A percentile compares a stretch with the other conserved stretches of the same genome.
Evolutionary conservation across 2,113 vertebrate genomes (phyloP).

Genomic region (Lethenteron camtschaticum): DNA sequence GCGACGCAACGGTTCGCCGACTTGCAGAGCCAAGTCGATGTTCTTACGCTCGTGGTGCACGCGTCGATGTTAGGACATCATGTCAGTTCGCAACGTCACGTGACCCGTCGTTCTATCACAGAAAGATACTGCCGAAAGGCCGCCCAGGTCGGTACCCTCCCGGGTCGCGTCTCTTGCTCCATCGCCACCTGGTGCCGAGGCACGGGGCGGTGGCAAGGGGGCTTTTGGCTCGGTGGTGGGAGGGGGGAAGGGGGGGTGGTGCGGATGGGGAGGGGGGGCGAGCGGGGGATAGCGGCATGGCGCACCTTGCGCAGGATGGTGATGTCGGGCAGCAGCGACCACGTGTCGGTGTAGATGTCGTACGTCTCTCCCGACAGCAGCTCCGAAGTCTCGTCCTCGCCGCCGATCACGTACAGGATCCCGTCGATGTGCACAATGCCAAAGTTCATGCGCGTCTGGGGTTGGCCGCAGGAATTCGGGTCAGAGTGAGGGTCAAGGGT

Average conservation of each 20-base stretch:
- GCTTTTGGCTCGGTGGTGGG: neutral
- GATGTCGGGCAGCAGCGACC: slow-evolving; percentile 61
- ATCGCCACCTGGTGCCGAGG: too few species aligned
- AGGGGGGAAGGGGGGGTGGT: neutral
- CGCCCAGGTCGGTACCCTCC: too few species aligned
- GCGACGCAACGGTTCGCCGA: too few species aligned
- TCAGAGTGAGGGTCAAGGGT: too few species aligned
- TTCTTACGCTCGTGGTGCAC: too few species aligned
- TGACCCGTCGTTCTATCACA: too few species aligned
- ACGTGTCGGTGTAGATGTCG: slow-evolving; percentile 57
- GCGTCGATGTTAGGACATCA: too few species aligned
- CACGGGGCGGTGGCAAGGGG: too few species aligned
- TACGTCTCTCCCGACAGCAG: slow-evolving; percentile 67
- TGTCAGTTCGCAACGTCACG: too few species aligned
- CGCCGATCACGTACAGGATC: slow-evolving; percentile 67
- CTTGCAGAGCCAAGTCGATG: too few species aligned
- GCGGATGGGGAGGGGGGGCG: neutral
- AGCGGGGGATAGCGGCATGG: neutral
- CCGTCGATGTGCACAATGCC: slow-evolving; percentile 83
- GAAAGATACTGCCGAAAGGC: too few species aligned
- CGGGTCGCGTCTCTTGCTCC: too few species aligned
- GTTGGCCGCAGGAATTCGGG: neutral
- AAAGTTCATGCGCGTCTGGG: slow-evolving; percentile 68
- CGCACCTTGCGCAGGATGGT: slow-evolving; percentile 88
- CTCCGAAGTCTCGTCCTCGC: slow-evolving; percentile 55